These are phyloP conservation scores for Ophion obscuratus DNA, from an alignment of 2,888 invertebrate species.

Conservation along the genomic window DNA sequence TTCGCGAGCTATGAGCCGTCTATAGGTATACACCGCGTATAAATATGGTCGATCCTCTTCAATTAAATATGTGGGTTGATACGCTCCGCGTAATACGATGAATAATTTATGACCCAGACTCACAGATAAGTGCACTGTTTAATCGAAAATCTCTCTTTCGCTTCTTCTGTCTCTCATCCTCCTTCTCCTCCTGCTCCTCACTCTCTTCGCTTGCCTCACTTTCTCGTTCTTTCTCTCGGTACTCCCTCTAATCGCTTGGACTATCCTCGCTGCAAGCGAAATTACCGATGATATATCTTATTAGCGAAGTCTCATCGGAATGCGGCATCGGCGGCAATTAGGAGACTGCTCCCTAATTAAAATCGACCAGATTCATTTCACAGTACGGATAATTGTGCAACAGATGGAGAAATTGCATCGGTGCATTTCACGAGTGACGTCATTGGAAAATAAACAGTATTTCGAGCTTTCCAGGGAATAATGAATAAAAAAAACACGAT, in stretches of 20 bases:
- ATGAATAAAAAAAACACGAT: not conserved
- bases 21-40: constrained; percentile 5
- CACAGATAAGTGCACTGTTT: constrained; percentile 56
- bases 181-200: not conserved
- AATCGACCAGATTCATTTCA: constrained; percentile 53
- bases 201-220: not conserved
- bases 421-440: not conserved
- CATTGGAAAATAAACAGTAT: constrained; percentile 11
- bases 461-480: not conserved
- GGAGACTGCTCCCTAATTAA: constrained; percentile 48
- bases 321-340: constrained; percentile 40
- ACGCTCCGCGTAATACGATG: constrained; percentile 64
- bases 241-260: constrained; percentile 17
- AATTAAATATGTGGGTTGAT: constrained; percentile 67
- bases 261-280: constrained; percentile 14
- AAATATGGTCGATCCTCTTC: constrained; percentile 37
- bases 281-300: constrained; percentile 58
- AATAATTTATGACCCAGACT: constrained; percentile 60
- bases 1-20: not conserved
- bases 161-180: constrained; percentile 7
- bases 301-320: constrained; percentile 45
- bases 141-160: constrained; percentile 43
- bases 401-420: constrained; percentile 6
- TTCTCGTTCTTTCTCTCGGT: constrained; percentile 24
- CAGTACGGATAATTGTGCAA: constrained; percentile 19